A percentile compares a stretch with the other conserved stretches of the same genome.
Evolutionary conservation across 2,888 invertebrate genomes (phyloP).

Genomic region (Leptinotarsa rubiginosa): DNA sequence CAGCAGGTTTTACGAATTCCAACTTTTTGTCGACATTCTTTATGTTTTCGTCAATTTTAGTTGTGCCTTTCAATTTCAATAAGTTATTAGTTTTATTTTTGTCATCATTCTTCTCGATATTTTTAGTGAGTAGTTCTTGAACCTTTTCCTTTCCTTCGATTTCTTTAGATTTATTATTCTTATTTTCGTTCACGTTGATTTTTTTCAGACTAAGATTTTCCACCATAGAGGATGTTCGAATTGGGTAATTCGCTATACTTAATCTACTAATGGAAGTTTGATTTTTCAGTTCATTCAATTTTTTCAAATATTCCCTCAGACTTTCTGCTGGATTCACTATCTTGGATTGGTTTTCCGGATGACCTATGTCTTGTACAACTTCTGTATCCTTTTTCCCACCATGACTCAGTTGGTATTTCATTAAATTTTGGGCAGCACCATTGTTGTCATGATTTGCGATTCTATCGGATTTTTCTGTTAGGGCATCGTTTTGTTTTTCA

Average conservation of each 20-base stretch:
- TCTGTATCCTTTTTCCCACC: neutral
- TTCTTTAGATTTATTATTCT: neutral
- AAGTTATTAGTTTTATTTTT: neutral
- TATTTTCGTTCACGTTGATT: neutral
- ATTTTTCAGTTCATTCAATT: slow-evolving; percentile 30
- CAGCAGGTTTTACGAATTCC: neutral
- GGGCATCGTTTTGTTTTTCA: neutral
- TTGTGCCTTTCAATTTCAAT: neutral
- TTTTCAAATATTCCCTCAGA: slow-evolving; percentile 30
- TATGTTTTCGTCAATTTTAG: neutral
- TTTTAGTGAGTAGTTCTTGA: no score
- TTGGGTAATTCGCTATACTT: neutral
- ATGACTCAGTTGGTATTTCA: neutral
- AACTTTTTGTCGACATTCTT: neutral
- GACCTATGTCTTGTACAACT: neutral
- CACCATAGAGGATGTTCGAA: neutral
- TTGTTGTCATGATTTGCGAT: no score
- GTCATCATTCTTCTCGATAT: neutral
- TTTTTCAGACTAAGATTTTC: slow-evolving; percentile 14
- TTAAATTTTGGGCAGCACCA: neutral
- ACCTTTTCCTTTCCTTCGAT: slow-evolving; percentile 4
- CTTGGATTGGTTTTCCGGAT: neutral
- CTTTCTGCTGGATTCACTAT: slow-evolving; percentile 18
- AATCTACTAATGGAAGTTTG: slow-evolving; percentile 30
- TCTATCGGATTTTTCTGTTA: neutral